phyloP scores from a whole-genome alignment of 2,113 vertebrate species.

The Orthonyx spaldingii region DNA sequence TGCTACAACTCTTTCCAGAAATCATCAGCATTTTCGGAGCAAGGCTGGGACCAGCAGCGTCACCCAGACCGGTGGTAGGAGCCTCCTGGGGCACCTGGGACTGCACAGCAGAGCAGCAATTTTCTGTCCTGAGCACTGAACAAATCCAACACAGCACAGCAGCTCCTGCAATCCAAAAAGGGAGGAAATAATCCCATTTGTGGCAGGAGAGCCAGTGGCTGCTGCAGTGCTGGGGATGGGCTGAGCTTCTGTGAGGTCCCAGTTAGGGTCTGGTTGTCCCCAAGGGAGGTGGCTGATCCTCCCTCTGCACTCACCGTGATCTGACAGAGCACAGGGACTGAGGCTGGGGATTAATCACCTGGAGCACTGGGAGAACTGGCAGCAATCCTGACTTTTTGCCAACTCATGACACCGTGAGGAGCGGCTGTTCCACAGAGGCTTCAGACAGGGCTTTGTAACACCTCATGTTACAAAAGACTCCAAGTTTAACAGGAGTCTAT shows the following conservation, averaged over 20 bases:
- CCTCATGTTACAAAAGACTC: background rate
- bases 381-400: background rate
- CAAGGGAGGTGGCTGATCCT: fast-evolving
- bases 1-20: background rate
- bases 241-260: background rate
- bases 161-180: background rate
- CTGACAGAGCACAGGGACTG: background rate
- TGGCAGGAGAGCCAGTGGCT: background rate
- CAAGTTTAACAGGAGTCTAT: background rate
- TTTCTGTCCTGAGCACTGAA: background rate
- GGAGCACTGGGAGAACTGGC: fast-evolving
- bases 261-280: fast-evolving
- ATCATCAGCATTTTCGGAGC: background rate
- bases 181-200: background rate
- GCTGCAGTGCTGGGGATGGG: fast-evolving
- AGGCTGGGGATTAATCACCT: fast-evolving
- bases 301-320: fast-evolving
- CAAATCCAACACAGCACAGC: background rate
- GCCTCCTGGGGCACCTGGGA: background rate
- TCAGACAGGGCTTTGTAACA: background rate
- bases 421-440: background rate
- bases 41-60: fast-evolving
- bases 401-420: background rate
- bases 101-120: background rate
- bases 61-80: fast-evolving